Evolutionary conservation across 2,113 vertebrate genomes (phyloP), one percentile per base, ranked within the genome.

Genomic region (Leptobrachium leishanense): DNA sequence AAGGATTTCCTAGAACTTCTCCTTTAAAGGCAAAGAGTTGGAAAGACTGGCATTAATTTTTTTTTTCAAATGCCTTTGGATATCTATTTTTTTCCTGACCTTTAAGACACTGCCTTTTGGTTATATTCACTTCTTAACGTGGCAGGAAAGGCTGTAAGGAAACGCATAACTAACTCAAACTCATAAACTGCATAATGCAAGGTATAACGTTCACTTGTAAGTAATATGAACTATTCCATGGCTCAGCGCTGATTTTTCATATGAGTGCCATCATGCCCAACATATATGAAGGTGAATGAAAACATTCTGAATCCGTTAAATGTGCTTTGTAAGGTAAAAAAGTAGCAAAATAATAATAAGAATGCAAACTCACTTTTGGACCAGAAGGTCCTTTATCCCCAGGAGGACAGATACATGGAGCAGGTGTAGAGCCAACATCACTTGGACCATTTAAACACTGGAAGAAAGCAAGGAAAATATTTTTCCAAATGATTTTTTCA

Each of bases 381-480:
- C 97, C 97, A 81, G 90, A 90, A 68, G 87, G 85, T 88, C 97
- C 97, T 83, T 94, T 90, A 66, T 93, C 89, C 84, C 97, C 97
- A 15, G 96, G 93, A 0, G 95, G 93, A 83, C 97, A 99, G 68
- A 90, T 41, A 83, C 97, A 99, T 4, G 97, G 96, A 75, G 92
- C 88, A 73, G 89, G 83, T 0, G 96, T 97, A 31, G 95, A 91
- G 43, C 90, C 91, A 43, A 94, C 88, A 54, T 96, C 95, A 84
- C 94, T 93, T 78, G 94, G 91, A 74, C 90, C 95, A 82, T 96
- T 95, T 71, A 93, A 88, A 77, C 96, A 98, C 96, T 5, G 12
- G 67, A 59, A 85, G 6, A 91, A 81, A 86, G 43, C 12, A 84
- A 71, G 3, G 2, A 43, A 84, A 84, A 84, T 70, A 40, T 70